A percentile compares a stretch with the other conserved stretches of the same genome.
These are phyloP conservation scores for Lochmaea capreae DNA, from an alignment of 2,888 invertebrate genomes.

Conservation along the genomic window DNA sequence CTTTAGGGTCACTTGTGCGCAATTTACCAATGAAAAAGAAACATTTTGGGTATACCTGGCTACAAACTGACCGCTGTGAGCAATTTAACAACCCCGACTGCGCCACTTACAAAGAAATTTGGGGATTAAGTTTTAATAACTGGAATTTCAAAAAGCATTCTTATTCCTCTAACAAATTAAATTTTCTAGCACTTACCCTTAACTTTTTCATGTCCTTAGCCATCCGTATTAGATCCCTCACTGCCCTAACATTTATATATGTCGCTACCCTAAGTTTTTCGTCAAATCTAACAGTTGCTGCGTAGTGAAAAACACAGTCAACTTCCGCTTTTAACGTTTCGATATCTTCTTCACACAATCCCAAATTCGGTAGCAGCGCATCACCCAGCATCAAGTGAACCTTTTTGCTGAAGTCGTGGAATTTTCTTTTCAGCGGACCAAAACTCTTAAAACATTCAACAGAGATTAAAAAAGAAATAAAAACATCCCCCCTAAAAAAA, in stretches of 20 bases:
- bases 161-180: not conserved
- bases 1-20: no score
- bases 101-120: no score
- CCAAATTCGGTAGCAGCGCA: conserved; percentile 68
- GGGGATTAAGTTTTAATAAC: no score
- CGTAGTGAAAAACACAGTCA: conserved; percentile 78
- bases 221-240: conserved; percentile 73
- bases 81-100: no score
- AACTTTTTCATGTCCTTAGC: conserved; percentile 75
- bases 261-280: conserved; percentile 76
- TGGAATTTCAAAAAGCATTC: no score
- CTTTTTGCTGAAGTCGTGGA: conserved; percentile 69
- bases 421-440: conserved; percentile 63
- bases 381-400: conserved; percentile 71
- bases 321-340: conserved; percentile 68
- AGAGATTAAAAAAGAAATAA: not conserved
- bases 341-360: conserved; percentile 66
- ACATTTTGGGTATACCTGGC: no score
- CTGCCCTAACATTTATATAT: conserved; percentile 77
- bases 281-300: conserved; percentile 82
- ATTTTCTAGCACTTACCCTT: conserved; percentile 66
- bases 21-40: no score
- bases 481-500: not conserved
- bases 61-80: no score
- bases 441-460: conserved; percentile 49